These are phyloP conservation scores for Excalfactoria chinensis DNA, from an alignment of 2,113 vertebrate species.

Conservation along the genomic window DNA sequence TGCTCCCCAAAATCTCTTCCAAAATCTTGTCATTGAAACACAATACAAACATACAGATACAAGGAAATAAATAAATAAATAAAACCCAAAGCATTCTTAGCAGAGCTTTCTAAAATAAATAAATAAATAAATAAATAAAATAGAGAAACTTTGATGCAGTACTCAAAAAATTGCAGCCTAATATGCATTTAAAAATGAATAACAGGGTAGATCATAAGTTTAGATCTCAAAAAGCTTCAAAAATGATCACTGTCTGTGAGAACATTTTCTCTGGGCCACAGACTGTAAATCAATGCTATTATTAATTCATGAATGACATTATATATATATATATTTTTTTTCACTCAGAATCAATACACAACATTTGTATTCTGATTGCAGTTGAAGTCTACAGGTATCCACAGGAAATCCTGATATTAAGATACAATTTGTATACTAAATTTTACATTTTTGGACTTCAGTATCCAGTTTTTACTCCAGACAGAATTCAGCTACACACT, in stretches of 20 bases:
- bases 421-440: not conserved
- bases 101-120: not conserved
- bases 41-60: too few relatives aligned
- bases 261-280: not conserved
- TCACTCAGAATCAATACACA: not conserved
- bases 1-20: accelerated
- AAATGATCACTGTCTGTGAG: not conserved
- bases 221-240: not conserved
- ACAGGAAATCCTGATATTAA: not conserved
- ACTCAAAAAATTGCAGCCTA: not conserved
- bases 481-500: not conserved
- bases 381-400: not conserved
- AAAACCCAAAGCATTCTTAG: not conserved
- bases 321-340: not conserved
- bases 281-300: not conserved
- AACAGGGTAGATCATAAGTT: not conserved
- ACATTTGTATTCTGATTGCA: not conserved
- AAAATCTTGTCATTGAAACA: not conserved
- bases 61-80: not conserved
- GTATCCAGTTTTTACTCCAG: not conserved
- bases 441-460: not conserved
- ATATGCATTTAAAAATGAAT: not conserved
- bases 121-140: not conserved
- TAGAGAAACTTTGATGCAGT: not conserved
- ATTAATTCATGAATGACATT: not conserved